Base-by-base conservation (phyloP, 2,888 invertebrate species). In the Siphonodentalium dalli region DNA sequence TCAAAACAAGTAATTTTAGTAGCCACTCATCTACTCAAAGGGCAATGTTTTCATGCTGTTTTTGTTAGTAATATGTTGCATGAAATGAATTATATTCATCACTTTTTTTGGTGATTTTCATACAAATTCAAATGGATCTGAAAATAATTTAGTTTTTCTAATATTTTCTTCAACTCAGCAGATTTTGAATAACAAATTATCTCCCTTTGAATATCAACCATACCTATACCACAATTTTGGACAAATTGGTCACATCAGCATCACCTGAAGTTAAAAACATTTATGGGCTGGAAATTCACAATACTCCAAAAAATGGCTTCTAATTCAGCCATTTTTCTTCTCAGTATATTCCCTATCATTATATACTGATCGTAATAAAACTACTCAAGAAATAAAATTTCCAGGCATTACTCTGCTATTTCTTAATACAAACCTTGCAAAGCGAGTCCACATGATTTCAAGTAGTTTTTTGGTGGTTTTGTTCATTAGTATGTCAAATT, bases 401-500 rank as follows among this genome's bases (percentile, higher is more conserved):
- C n/a, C n/a, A n/a, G n/a, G n/a, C n/a, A n/a, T n/a, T n/a, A n/a
- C n/a, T n/a, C n/a, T n/a, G n/a, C n/a, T n/a, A n/a, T n/a, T n/a
- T 28, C 23, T 31, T 38, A 9, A 20, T 23, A 58, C 64, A 52
- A 48, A 78, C 75, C 71, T 70, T 44, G 67, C 77, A 71, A 74
- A 78, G 20, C 60, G 61, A 0, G 37, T 42, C 78, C 78, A 78
- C 71, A 74, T 73, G 6, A 65, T 51, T 6, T 66, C 49, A 33
- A 74, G 58, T 3, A 74, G 60, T 8, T 56, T 58, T 6, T 58
- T 46, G 42, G 77, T 65, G 11, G 70, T 67, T 33, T 67, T 65
- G 45, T 72, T 68, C 37, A 68, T 70, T 15, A 78, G 51, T 9
- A 78, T 52, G 26, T 78, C 76, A 63, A 62, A 72, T 61, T 77